Percentiles rank a stretch among this genome's conserved stretches.
Conservation (phyloP, 2,797 vertebrate genomes). For the Xerus rutilus region DNA sequence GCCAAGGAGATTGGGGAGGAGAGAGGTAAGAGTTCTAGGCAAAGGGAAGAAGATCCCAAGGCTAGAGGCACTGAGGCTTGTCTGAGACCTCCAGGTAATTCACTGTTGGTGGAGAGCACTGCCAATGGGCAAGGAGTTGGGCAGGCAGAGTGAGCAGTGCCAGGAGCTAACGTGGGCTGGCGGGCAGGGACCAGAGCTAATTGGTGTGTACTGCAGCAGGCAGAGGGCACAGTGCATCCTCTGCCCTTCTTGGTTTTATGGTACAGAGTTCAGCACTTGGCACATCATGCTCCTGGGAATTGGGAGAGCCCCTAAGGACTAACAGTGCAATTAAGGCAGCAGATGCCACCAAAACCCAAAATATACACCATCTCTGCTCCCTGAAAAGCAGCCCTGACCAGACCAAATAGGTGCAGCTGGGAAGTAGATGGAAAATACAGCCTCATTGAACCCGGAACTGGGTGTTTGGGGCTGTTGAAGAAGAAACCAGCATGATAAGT, state of each 20-base stretch:
- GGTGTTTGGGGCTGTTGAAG: neutral
- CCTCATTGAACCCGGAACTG: neutral
- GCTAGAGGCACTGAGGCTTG: neutral
- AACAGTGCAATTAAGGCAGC: neutral
- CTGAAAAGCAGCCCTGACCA: neutral
- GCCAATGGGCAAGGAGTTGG: rapidly evolving
- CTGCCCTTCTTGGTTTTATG: neutral
- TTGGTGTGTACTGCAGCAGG: too few relatives aligned
- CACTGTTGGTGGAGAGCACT: neutral
- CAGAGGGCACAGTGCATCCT: too few relatives aligned
- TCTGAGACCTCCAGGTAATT: neutral
- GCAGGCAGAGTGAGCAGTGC: neutral
- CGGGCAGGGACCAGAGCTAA: neutral
- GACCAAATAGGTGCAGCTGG: neutral
- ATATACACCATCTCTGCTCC: neutral
- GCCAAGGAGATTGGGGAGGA: neutral
- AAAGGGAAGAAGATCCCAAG: neutral
- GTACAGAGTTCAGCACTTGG: neutral
- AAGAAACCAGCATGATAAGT: too few relatives aligned
- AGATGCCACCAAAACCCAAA: neutral
- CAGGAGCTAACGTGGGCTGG: neutral
- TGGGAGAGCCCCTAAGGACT: neutral
- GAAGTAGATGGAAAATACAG: neutral
- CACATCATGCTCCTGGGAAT: neutral
- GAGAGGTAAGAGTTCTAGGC: neutral